A percentile compares a stretch with the other conserved stretches of the same genome.
Evolutionary conservation across 2,888 invertebrate species (phyloP).

Genomic region (Caenorhabditis drosophilae): DNA sequence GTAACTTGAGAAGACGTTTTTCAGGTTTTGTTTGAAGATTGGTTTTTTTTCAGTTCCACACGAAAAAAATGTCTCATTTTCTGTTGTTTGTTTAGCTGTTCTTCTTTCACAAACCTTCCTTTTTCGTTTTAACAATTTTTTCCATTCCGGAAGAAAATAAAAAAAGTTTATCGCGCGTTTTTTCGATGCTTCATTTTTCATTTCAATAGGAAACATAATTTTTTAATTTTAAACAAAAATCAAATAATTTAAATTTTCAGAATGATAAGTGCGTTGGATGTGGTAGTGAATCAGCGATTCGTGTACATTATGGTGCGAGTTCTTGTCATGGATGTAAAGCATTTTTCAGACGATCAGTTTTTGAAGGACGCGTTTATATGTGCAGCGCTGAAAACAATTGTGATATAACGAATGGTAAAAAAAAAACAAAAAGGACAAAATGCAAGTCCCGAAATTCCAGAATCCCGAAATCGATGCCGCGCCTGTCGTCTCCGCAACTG

Average conservation of each 20-base stretch:
- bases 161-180: no score
- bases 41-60: no score
- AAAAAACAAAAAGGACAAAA: background rate
- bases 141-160: no score
- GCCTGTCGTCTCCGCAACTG: conserved; percentile 59
- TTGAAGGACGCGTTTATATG: conserved; percentile 52
- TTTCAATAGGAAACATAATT: no score
- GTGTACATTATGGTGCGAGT: conserved; percentile 58
- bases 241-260: conserved; percentile 24
- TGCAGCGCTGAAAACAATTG: conserved; percentile 48
- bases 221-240: background rate
- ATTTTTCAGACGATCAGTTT: conserved; percentile 54
- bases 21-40: no score
- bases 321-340: conserved; percentile 62
- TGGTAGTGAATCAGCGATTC: conserved; percentile 48
- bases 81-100: no score
- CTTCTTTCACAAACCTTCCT: no score
- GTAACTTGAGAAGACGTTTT: no score
- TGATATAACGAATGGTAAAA: conserved; percentile 51
- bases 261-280: conserved; percentile 54
- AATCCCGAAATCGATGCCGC: conserved; percentile 57
- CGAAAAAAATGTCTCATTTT: no score
- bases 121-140: no score
- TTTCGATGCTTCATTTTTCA: no score
- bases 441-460: no score